Conservation (phyloP, 30 jellyfish, hydroid and myxozoan species). For the Phacellophora camtschatica region DNA sequence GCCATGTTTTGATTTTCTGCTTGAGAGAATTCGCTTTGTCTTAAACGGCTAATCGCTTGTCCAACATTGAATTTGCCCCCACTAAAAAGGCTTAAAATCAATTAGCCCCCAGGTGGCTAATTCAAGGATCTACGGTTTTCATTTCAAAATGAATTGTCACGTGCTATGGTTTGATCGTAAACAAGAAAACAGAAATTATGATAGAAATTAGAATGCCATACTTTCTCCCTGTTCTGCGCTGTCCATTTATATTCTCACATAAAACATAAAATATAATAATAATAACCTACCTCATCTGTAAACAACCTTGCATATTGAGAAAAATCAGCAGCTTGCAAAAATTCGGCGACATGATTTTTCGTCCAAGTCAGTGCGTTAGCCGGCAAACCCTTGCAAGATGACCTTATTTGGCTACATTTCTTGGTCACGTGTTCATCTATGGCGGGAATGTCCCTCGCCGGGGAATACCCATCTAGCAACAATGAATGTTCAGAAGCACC, state of each 20-base stretch:
- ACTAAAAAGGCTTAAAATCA: no score
- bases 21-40: no score
- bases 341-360: constrained; percentile 76
- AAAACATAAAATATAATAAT: not conserved
- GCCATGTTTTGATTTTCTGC: no score
- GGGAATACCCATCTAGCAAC: constrained; percentile 54
- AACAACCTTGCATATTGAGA: constrained; percentile 66
- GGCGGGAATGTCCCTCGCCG: constrained; percentile 65
- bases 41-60: no score
- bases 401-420: constrained; percentile 56
- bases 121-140: no score
- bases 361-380: constrained; percentile 80
- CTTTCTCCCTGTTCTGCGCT: not conserved
- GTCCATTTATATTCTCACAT: no score
- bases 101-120: no score
- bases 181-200: no score
- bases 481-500: constrained; percentile 52
- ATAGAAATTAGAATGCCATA: not conserved
- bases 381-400: constrained; percentile 75
- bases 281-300: constrained; percentile 73
- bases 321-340: constrained; percentile 65
- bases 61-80: no score
- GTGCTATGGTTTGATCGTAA: no score
- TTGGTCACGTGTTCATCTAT: constrained; percentile 54
- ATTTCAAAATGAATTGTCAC: no score